Evolutionary conservation across 1,140 invertebrate species (phyloP), one percentile per base, ranked within the genome.

Genomic region (Drosophila ficusphila): DNA sequence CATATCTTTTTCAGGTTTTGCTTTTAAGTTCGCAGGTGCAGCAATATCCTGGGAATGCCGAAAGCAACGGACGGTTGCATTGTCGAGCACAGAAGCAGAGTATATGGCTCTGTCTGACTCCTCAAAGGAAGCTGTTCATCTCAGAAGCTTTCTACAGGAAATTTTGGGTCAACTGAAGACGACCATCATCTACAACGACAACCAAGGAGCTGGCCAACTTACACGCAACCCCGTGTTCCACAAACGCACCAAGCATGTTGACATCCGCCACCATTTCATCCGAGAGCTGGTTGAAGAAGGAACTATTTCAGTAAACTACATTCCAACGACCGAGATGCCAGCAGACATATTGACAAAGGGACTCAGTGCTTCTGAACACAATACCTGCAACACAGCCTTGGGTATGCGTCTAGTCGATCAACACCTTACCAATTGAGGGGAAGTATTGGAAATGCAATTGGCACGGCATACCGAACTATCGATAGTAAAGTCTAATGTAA

Each of bases 121-220:
- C n/a, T n/a, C n/a, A n/a, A n/a, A n/a, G n/a, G n/a, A n/a, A n/a
- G n/a, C n/a, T n/a, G n/a, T n/a, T n/a, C n/a, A n/a, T n/a, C n/a
- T n/a, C n/a, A n/a, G n/a, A n/a, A n/a, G n/a, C n/a, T n/a, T n/a
- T n/a, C n/a, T n/a, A n/a, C n/a, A n/a, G n/a, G n/a, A n/a, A n/a
- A n/a, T n/a, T n/a, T n/a, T n/a, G n/a, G n/a, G n/a, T n/a, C n/a
- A n/a, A n/a, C n/a, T n/a, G n/a, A n/a, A n/a, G n/a, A n/a, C n/a
- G n/a, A n/a, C n/a, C n/a, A n/a, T n/a, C n/a, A n/a, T n/a, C n/a
- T n/a, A 51, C n/a, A 29, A 41, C 23, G 34, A 36, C 36, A 27
- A 41, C 18, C 36, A 38, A 49, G n/a, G 29, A 49, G 18, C 25
- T 47, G 23, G 25, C 9, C 25, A 47, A 47, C 44, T 47, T 29